Base-by-base conservation (phyloP, 2,888 invertebrate genomes). In the Embidobia sp. region DNA sequence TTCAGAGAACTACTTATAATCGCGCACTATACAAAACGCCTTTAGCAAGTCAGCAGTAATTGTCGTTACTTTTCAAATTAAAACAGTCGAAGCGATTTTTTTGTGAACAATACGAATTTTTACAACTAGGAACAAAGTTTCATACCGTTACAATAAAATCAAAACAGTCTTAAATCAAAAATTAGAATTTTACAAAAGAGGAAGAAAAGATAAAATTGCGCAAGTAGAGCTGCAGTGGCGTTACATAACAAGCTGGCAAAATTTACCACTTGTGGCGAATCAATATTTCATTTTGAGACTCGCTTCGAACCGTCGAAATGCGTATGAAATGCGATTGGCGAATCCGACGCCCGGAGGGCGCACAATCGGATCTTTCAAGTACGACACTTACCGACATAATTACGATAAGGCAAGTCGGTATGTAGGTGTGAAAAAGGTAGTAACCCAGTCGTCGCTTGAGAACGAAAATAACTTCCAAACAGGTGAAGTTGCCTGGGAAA, bases 321-420 rank as follows among this genome's bases (percentile, higher is more conserved):
- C 31, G 19, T 33, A 22, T 19, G 40, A 63, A 40, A 22, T 10
- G 10, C 18, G 26, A n/a, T n/a, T n/a, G n/a, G n/a, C n/a, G n/a
- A n/a, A n/a, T n/a, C n/a, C n/a, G n/a, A n/a, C n/a, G n/a, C n/a
- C n/a, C n/a, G n/a, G n/a, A n/a, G n/a, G n/a, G n/a, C n/a, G n/a
- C n/a, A n/a, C n/a, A n/a, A n/a, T n/a, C n/a, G n/a, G n/a, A n/a
- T n/a, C n/a, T n/a, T n/a, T 29, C n/a, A 29, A 29, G n/a, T 7
- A 6, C 4, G 4, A 92, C 48, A 92, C 94, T 93, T 89, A 94
- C 94, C 82, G 97, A 97, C 96, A 97, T 97, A 64, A 97, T 97
- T 77, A 97, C 98, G 84, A 98, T 97, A 85, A 97, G 92, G 87
- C 97, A 97, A 10, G 97, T 97, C 2, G 97, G 97, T 85, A 97